These are phyloP conservation scores for Falco rusticolus DNA, from an alignment of 2,797 vertebrate species.

Conservation along the genomic window DNA sequence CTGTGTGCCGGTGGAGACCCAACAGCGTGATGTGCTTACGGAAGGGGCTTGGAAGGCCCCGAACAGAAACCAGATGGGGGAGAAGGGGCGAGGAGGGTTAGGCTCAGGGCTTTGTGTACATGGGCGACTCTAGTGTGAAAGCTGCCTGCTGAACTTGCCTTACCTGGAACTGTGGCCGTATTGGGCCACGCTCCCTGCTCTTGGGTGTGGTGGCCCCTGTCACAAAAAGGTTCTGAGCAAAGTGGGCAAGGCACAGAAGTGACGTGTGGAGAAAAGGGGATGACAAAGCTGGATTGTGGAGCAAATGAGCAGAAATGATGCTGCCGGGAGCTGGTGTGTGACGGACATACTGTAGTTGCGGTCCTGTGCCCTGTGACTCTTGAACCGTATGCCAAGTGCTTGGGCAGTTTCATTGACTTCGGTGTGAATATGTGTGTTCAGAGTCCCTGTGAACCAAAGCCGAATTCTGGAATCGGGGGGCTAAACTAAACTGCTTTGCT, in stretches of 20 bases:
- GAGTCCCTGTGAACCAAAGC: background rate
- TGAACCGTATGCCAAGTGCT: no score
- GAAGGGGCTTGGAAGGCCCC: background rate
- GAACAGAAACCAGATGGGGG: background rate
- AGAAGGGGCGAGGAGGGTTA: background rate
- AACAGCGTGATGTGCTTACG: background rate
- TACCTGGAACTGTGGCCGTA: background rate
- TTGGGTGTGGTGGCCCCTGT: background rate
- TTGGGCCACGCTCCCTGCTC: background rate
- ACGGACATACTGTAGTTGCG: accelerated
- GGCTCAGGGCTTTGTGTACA: background rate
- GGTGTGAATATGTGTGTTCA: background rate
- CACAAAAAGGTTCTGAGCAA: background rate
- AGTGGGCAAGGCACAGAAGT: background rate
- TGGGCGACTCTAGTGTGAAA: background rate
- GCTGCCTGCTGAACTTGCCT: background rate
- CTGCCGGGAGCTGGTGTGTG: background rate
- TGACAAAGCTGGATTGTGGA: background rate
- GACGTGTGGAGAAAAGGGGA: accelerated
- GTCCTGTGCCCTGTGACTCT: background rate
- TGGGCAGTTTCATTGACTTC: background rate
- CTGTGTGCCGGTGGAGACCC: background rate
- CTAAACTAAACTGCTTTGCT: background rate
- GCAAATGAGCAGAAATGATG: background rate
- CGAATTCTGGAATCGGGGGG: background rate